Base-by-base conservation (phyloP, 2,888 invertebrate genomes). In the Cataglyphis livida region DNA sequence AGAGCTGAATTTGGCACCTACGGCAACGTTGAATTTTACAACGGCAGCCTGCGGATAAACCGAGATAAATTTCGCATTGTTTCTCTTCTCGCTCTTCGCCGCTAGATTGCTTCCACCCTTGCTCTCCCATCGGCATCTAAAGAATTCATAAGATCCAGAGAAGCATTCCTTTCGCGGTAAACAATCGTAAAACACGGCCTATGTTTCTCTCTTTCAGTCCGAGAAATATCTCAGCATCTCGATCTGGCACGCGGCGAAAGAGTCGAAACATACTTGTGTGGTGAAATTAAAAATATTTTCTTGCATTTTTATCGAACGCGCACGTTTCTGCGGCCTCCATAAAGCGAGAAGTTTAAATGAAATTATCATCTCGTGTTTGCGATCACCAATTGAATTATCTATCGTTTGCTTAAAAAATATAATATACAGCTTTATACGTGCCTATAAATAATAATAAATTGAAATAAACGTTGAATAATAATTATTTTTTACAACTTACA, bases 101-200 rank as follows among this genome's bases (percentile, higher is more conserved):
- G n/a, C 32, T 82, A 82, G 87, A 89, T 89, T 86, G 84, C 89
- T 76, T 73, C 75, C 70, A 73, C 79, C 84, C 81, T 82, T 79
- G 62, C 64, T 82, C 78, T 86, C 76, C 85, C 86, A 90, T 87
- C 73, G 86, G 87, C 84, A 85, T 89, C 88, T 87, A 79, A 89
- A 90, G 91, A 91, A 91, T 91, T 90, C 89, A 91, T 91, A 91
- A 91, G 87, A 91, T 87, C 82, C 86, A 62, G 71, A 38, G 78
- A 86, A 85, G 89, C 86, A 89, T 89, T 83, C 85, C 81, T 84
- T 81, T 84, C 68, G 82, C 85, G 82, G 87, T 78, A 84, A 88
- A 89, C 88, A 89, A 89, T 89, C 83, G 88, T 88, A 90, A 89
- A 90, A 88, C 87, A 85, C 85, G 75, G 44, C 59, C 70, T 82